These are phyloP conservation scores for Entomobrya proxima DNA, from an alignment of 2,888 invertebrate species.

Conservation along the genomic window DNA sequence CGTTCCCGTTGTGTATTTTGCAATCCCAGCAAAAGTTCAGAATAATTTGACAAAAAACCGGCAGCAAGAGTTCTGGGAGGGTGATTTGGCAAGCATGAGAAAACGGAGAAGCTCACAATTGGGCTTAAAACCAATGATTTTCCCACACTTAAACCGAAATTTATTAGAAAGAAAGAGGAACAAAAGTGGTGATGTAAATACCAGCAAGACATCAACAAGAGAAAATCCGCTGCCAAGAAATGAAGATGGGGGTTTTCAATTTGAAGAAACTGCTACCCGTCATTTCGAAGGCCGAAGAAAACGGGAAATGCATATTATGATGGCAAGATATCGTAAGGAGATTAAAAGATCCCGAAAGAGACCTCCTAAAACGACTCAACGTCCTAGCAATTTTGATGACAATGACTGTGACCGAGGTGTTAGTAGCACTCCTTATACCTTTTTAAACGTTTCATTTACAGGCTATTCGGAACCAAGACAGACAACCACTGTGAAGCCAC, in stretches of 20 bases:
- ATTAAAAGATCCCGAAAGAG: slow-evolving; percentile 22
- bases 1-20: no score
- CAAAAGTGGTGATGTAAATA: background rate
- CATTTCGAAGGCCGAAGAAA: background rate
- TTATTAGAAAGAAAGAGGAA: slow-evolving; percentile 2
- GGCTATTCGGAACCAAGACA: slow-evolving; percentile 35
- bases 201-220: background rate
- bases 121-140: slow-evolving; percentile 8
- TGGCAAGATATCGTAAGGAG: slow-evolving; percentile 37
- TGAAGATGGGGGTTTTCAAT: background rate
- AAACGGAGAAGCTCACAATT: background rate
- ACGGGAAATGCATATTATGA: slow-evolving; percentile 43
- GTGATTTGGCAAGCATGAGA: background rate
- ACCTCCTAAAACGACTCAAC: slow-evolving; percentile 17
- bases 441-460: slow-evolving; percentile 64
- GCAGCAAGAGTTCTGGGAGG: background rate
- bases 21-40: background rate
- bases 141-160: background rate
- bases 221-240: background rate
- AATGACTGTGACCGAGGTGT: background rate
- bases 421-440: slow-evolving; percentile 31
- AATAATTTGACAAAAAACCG: no score
- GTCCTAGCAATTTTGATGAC: background rate
- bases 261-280: background rate
- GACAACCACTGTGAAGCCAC: slow-evolving; percentile 41